Percentiles rank a stretch among this genome's conserved stretches.
Evolutionary conservation across 2,113 vertebrate genomes (phyloP).

Genomic region (Thamnaconus septentrionalis): DNA sequence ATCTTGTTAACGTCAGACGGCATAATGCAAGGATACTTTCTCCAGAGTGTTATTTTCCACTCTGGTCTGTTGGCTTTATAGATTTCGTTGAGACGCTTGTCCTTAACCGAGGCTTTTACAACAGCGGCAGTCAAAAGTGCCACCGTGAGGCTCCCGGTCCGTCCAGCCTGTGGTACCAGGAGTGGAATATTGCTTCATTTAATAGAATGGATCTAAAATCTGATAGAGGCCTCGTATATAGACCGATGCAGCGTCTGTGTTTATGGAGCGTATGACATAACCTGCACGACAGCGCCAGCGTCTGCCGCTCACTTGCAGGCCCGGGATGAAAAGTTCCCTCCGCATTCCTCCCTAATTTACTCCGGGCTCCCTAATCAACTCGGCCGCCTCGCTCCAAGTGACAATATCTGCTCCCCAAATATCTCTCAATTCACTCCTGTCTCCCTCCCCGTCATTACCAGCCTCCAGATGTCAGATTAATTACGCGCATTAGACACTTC

Average conservation of each 20-base stretch:
- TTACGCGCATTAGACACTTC: constrained; percentile 55
- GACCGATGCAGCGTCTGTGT: too few species aligned
- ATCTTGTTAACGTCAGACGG: constrained; percentile 50
- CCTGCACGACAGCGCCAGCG: constrained; percentile 11
- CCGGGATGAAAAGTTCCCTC: constrained; percentile 25
- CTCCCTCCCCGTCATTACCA: constrained; percentile 53
- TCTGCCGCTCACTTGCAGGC: neutral
- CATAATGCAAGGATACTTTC: constrained; percentile 35
- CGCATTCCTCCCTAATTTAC: neutral
- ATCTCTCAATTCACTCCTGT: constrained; percentile 62
- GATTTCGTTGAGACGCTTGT: constrained; percentile 19
- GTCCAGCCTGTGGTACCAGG: neutral
- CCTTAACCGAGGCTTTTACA: constrained; percentile 7
- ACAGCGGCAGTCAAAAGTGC: neutral
- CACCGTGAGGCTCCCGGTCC: neutral
- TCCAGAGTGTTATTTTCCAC: constrained; percentile 41
- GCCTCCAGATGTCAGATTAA: constrained; percentile 67
- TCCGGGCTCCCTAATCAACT: constrained; percentile 26
- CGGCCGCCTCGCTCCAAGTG: constrained; percentile 32
- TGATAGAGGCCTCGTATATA: too few species aligned
- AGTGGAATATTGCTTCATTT: constrained; percentile 11
- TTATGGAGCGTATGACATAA: constrained; percentile 17
- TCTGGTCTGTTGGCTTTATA: constrained; percentile 41
- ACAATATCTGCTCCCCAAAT: constrained; percentile 44
- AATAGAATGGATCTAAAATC: constrained; percentile 3